phyloP scores from a whole-genome alignment of 1,140 invertebrate genomes.

The Conus betulinus region DNA sequence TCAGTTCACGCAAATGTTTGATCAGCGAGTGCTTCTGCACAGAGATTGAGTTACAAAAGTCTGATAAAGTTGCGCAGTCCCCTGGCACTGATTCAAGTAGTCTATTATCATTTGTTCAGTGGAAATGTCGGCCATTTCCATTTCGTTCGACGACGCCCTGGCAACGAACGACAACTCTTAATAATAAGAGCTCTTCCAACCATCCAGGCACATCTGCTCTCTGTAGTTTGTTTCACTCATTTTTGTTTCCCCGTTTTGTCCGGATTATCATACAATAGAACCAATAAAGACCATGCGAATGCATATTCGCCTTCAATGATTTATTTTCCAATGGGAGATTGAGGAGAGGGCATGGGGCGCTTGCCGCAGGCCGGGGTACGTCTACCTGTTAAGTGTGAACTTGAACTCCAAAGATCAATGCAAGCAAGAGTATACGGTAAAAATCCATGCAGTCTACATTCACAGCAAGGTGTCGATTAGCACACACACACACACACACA shows the following conservation, averaged over 20 bases:
- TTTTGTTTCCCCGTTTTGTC: neutral
- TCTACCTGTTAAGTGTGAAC: too few relatives aligned
- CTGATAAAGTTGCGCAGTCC: neutral
- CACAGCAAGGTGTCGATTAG: too few relatives aligned
- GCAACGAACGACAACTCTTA: conserved; percentile 8
- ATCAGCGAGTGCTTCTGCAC: neutral
- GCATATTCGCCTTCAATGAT: neutral
- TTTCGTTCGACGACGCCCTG: too few relatives aligned
- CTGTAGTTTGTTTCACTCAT: neutral
- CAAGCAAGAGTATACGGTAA: too few relatives aligned
- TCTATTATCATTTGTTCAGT: neutral
- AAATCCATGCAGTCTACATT: too few relatives aligned
- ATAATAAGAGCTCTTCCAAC: neutral
- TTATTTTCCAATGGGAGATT: neutral
- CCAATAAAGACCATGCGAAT: neutral
- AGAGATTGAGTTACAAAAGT: neutral
- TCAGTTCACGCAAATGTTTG: conserved; percentile 1
- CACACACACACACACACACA: too few relatives aligned
- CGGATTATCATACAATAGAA: neutral
- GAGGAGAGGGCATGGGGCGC: too few relatives aligned
- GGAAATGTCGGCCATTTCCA: neutral
- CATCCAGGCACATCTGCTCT: neutral
- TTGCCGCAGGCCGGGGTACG: too few relatives aligned
- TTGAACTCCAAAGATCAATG: too few relatives aligned
- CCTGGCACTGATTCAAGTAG: neutral